Conservation (phyloP, 2,113 vertebrate genomes). For the Lipophrys pholis region DNA sequence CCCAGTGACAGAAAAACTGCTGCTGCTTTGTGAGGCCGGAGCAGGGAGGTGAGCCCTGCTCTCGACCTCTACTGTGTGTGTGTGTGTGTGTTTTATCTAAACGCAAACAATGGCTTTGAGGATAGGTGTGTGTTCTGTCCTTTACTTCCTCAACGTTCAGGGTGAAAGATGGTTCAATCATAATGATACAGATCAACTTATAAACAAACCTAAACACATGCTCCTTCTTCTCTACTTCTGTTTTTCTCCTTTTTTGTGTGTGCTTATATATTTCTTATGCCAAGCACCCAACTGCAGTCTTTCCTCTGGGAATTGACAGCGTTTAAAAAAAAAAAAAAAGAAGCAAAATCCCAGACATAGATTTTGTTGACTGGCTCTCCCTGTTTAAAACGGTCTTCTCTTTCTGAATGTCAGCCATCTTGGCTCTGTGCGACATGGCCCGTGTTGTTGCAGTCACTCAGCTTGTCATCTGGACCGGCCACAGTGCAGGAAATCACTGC, state of each 20-base stretch:
- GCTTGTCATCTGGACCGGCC: constrained; percentile 42
- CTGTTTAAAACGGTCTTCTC: constrained; percentile 6
- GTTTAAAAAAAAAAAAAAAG: constrained; percentile 16
- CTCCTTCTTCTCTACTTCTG: constrained; percentile 28
- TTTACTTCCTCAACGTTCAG: constrained; percentile 15
- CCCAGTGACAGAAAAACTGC: constrained; percentile 56
- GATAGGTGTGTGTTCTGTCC: constrained; percentile 7
- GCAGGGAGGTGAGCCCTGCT: constrained; percentile 3
- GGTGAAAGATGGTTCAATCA: constrained; percentile 33
- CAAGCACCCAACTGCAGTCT: constrained; percentile 56
- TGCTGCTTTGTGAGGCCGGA: constrained; percentile 26
- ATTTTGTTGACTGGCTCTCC: constrained; percentile 45
- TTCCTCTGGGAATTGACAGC: constrained; percentile 46
- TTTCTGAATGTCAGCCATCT: constrained; percentile 54
- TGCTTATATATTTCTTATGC: constrained; percentile 48
- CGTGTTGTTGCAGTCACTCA: constrained; percentile 25
- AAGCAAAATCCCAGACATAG: constrained; percentile 63
- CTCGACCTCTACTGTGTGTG: neutral
- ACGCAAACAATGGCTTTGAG: neutral
- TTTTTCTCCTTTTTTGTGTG: constrained; percentile 45
- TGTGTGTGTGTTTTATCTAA: constrained; percentile 6
- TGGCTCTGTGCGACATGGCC: constrained; percentile 30
- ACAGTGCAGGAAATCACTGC: constrained; percentile 18
- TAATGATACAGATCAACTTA: constrained; percentile 15
- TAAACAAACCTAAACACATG: constrained; percentile 41